Evolutionary conservation across 2,113 vertebrate species (phyloP), one percentile per base, ranked within the genome.

Genomic region (Oenanthe melanoleuca): DNA sequence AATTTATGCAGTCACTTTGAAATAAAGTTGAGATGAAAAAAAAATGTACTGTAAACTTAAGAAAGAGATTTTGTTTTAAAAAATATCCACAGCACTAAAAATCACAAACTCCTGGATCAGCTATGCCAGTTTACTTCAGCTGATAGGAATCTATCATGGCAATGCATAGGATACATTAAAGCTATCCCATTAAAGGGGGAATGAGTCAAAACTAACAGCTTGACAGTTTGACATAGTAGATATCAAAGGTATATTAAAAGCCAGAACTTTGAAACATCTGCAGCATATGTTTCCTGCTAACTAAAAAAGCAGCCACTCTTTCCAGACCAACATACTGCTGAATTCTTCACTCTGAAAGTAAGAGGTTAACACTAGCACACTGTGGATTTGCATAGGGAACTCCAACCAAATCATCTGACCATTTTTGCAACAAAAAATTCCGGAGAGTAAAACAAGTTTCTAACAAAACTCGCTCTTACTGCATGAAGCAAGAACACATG

Each of bases 231-330:
- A 94, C 44, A 70, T 21, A 57, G 29, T 33, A 90, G 67, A 81
- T 89, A 86, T 78, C 60, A 90, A 86, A 96, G 26, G 23, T 86
- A 75, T 57, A 74, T 80, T 80, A 64, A 91, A 93, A 91, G 42
- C 17, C 78, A 85, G 42, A 90, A 67, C 56, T 93, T 34, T 92
- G 49, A 91, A 94, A 92, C 80, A 96, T 92, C 80, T 93, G 75
- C 86, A 96, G 64, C 63, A 82, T 67, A 33, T 78, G 78, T 91
- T 95, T 92, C 50, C 87, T 92, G 74, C 70, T 80, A 75, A 87
- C 61, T 85, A 57, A 93, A 95, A 90, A 79, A 82, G 50, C 63
- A 95, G 12, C 63, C 47, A 40, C 38, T 65, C 50, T 88, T 74
- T 95, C 72, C 88, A 96, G 59, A 88, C 38, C 56, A 80, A 44